These are phyloP conservation scores for Ephestia elutella DNA, from an alignment of 1,140 invertebrate genomes.

Conservation along the genomic window DNA sequence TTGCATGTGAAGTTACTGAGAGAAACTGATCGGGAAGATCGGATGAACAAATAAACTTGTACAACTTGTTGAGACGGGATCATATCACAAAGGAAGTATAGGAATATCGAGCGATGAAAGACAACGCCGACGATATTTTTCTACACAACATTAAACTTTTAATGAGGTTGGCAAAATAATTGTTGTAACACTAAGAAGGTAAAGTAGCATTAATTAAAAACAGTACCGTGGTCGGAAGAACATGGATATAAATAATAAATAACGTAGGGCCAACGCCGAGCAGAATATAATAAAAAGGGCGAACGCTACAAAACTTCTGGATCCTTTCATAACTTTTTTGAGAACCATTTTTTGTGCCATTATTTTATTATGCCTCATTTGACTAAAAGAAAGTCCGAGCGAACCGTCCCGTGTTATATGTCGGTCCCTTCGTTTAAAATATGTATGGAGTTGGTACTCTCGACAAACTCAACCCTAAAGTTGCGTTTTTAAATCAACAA, in stretches of 20 bases:
- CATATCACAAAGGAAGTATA: slow-evolving; percentile 31
- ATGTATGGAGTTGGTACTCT: slow-evolving; percentile 52
- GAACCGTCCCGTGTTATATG: slow-evolving; percentile 39
- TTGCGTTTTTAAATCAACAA: slow-evolving; percentile 19
- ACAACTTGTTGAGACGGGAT: slow-evolving; percentile 26
- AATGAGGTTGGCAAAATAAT: slow-evolving; percentile 68
- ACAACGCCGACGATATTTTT: slow-evolving; percentile 50
- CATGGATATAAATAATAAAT: slow-evolving; percentile 67
- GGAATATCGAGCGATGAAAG: slow-evolving; percentile 26
- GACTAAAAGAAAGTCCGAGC: slow-evolving; percentile 61
- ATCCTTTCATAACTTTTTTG: slow-evolving; percentile 61
- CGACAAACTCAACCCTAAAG: slow-evolving; percentile 24
- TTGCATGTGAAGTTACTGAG: slow-evolving; percentile 9
- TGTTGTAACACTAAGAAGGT: slow-evolving; percentile 66
- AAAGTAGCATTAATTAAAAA: slow-evolving; percentile 66
- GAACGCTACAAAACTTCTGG: slow-evolving; percentile 47
- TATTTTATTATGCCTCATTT: slow-evolving; percentile 65
- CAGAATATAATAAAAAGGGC: slow-evolving; percentile 55
- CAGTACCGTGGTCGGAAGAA: slow-evolving; percentile 48
- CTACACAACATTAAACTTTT: slow-evolving; percentile 54
- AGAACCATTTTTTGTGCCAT: slow-evolving; percentile 60
- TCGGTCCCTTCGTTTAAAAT: slow-evolving; percentile 53
- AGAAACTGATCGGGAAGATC: slow-evolving; percentile 23
- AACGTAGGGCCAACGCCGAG: slow-evolving; percentile 43
- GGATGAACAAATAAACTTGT: slow-evolving; percentile 29